Evolutionary conservation across 2,888 invertebrate species (phyloP).

Genomic region (Ophion slaviceki): DNA sequence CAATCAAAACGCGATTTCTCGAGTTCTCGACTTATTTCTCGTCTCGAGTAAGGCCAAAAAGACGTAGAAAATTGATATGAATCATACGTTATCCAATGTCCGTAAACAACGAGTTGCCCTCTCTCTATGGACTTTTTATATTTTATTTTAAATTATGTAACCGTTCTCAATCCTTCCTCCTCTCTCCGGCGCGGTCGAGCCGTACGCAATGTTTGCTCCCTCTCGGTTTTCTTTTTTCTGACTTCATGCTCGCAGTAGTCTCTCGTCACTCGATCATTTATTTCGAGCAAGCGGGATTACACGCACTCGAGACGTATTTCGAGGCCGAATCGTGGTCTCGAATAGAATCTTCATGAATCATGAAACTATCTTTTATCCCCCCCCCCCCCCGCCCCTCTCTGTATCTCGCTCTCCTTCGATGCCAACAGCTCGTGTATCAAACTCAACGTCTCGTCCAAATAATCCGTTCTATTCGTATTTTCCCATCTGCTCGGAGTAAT

Average conservation of each 20-base stretch:
- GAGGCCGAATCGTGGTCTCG: conserved; percentile 67
- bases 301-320: conserved; percentile 47
- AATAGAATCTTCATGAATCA: conserved; percentile 70
- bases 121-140: neutral
- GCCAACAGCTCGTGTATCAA: conserved; percentile 33
- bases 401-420: conserved; percentile 55
- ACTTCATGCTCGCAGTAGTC: neutral
- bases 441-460: conserved; percentile 34
- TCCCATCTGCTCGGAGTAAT: conserved; percentile 28
- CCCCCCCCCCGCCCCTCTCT: conserved; percentile 34
- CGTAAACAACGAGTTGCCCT: neutral
- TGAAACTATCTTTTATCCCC: conserved; percentile 60
- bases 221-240: neutral
- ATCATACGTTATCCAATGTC: neutral
- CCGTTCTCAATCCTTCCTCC: neutral
- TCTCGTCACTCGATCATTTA: conserved; percentile 50
- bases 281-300: conserved; percentile 10
- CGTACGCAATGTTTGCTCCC: neutral
- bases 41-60: too few relatives aligned
- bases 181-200: neutral
- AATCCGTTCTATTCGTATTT: conserved; percentile 18
- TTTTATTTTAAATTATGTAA: neutral
- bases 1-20: too few relatives aligned
- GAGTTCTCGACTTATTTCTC: too few relatives aligned
- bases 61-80: neutral